These are phyloP conservation scores for Panurus biarmicus DNA, from an alignment of 2,113 vertebrate genomes.

Conservation along the genomic window DNA sequence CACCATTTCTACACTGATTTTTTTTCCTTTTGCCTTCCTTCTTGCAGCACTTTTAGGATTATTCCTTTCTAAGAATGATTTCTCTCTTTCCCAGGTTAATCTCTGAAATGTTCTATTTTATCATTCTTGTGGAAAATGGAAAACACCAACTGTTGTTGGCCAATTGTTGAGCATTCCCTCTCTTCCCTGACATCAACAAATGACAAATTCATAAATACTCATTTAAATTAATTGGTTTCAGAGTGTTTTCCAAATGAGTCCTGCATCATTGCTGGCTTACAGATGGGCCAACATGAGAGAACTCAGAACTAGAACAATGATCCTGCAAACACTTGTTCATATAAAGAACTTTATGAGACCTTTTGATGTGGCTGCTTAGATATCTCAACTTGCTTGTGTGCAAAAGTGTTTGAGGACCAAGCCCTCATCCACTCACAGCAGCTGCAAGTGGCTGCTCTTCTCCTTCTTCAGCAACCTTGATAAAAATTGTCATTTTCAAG, in stretches of 20 bases:
- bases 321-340: neutral
- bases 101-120: neutral
- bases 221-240: neutral
- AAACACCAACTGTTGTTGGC: neutral
- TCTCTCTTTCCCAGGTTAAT: neutral
- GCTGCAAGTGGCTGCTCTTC: neutral
- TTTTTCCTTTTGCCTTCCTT: neutral
- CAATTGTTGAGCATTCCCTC: neutral
- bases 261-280: neutral
- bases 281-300: neutral
- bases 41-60: neutral
- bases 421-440: neutral
- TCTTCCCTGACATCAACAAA: neutral
- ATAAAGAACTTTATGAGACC: neutral
- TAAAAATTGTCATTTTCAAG: neutral
- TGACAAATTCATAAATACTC: neutral
- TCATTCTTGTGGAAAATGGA: neutral
- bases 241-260: neutral
- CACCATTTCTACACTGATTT: neutral
- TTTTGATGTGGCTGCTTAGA: neutral
- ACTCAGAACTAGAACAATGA: neutral
- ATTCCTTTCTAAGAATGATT: neutral
- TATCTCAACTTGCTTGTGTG: neutral
- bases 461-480: neutral
- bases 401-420: neutral